Conservation (phyloP, 1,140 invertebrate genomes). For the Diplogasteroides magnus region DNA sequence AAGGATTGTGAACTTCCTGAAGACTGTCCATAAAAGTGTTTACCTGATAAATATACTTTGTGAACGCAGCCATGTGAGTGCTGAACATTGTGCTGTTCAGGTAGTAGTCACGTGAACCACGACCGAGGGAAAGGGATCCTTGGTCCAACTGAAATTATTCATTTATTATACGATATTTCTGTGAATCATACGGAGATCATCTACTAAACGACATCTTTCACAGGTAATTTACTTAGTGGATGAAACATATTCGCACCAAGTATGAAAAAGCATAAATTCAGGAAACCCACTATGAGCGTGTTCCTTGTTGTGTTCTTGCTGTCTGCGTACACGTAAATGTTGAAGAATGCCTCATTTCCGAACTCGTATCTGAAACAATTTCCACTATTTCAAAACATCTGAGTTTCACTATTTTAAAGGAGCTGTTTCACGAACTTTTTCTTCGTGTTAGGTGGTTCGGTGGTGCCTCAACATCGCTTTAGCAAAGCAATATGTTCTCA, state of each 20-base stretch:
- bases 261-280: conserved; percentile 1
- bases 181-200: too few relatives aligned
- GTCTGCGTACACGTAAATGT: conserved; percentile 56
- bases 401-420: too few relatives aligned
- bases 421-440: too few relatives aligned
- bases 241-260: too few relatives aligned
- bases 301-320: conserved; percentile 57
- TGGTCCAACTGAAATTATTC: conserved; percentile 32
- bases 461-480: too few relatives aligned
- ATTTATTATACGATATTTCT: too few relatives aligned
- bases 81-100: conserved; percentile 34
- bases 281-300: conserved; percentile 55
- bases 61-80: conserved; percentile 33
- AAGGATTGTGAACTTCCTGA: too few relatives aligned
- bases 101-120: conserved; percentile 36
- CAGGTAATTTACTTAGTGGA: too few relatives aligned
- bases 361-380: conserved; percentile 65
- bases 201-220: too few relatives aligned
- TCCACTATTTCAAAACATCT: too few relatives aligned
- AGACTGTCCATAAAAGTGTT: conserved; percentile 5
- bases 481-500: too few relatives aligned
- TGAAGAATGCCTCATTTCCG: conserved; percentile 64
- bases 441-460: too few relatives aligned
- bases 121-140: conserved; percentile 29
- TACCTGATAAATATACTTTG: conserved; percentile 28